phyloP scores from a whole-genome alignment of 2,113 vertebrate genomes.

The Aegypius monachus region DNA sequence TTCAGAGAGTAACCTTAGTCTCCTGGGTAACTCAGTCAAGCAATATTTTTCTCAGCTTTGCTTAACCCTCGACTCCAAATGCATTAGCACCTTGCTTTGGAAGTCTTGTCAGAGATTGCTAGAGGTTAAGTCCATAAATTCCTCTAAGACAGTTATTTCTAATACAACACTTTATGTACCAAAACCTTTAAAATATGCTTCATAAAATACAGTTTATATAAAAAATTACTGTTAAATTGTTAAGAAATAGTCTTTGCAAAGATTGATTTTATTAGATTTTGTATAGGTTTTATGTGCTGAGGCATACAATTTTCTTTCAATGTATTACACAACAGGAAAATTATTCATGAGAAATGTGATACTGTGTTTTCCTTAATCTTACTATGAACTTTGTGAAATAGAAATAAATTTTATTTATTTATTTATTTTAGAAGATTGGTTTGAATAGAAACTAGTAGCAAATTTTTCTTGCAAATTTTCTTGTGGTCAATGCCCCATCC shows the following conservation, averaged over 20 bases:
- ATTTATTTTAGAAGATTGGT: neutral
- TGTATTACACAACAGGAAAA: neutral
- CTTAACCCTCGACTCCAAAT: neutral
- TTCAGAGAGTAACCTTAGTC: neutral
- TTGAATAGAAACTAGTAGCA: neutral
- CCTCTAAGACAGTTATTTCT: neutral
- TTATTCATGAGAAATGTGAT: neutral
- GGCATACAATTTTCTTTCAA: neutral
- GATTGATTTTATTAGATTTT: neutral
- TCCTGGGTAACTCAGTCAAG: neutral
- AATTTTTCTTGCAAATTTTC: neutral
- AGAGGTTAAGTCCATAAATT: neutral
- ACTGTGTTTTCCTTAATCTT: neutral
- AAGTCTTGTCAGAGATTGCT: neutral
- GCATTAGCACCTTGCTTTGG: neutral
- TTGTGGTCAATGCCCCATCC: fast-evolving
- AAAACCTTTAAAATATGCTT: neutral
- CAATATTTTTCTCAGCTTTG: neutral
- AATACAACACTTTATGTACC: neutral
- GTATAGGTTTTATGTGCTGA: neutral
- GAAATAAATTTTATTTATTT: neutral
- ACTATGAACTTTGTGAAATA: neutral
- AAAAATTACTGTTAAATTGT: neutral
- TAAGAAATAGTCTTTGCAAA: neutral
- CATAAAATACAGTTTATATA: neutral